Base-by-base conservation (phyloP, 2,797 vertebrate genomes). In the Pagetopsis macropterus region DNA sequence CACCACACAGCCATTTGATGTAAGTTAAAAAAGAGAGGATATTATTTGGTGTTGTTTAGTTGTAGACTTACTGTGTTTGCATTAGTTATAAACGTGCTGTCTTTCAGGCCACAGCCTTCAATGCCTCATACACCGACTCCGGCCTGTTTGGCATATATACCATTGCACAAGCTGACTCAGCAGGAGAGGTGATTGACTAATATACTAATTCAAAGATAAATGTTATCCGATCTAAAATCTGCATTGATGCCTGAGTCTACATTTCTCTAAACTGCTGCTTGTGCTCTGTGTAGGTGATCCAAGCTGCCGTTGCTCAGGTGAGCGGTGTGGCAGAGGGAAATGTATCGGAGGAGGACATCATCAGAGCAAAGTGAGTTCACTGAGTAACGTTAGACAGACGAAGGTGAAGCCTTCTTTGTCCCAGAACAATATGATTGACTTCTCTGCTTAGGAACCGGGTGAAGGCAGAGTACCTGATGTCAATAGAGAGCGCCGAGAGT, bases 111-210 rank as follows among this genome's bases (percentile, higher is more conserved):
- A 94, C 96, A 0, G 94, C 96, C 16, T 97, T 99, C 90, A 97
- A 96, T 61, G 92, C 93, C 75, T 94, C 93, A 9, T 99, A 98
- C 87, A 95, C 95, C 0, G 98, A 99, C 91, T 97, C 97, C 1
- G 97, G 97, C 15, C 94, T 98, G 17, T 99, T 98, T 72, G 98
- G 97, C 16, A 19, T 99, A 82, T 98, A 97, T 13, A 93, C 95
- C 23, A 89, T 99, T 75, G 92, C 96, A 3, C 97, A 97, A 81
- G 94, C 95, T 44, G 49, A 89, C 40, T 81, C 92, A 63, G 89
- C 96, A 66, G 89, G 87, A 59, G 96, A 97, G 88, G 98, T 98
- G 91, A 95, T 88, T 88, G 65, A 9, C 11, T 16, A 15, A 19
- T 57, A 41, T 15, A 23, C 56, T 62, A 5, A 3, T 12, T 45